phyloP scores from a whole-genome alignment of 2,888 invertebrate genomes.

The Hemaris fuciformis region DNA sequence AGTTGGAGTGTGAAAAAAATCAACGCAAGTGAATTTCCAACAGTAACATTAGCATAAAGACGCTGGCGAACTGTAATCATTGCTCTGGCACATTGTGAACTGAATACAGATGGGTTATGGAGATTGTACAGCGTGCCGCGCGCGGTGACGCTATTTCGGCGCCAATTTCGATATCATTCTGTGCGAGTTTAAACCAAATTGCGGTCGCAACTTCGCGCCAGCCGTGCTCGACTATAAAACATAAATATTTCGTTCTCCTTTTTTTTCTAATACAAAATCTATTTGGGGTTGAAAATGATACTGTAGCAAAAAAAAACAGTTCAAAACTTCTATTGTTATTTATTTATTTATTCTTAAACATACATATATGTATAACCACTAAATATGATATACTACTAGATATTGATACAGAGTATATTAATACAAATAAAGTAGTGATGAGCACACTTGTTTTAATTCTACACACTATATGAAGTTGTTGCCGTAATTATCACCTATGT shows the following conservation, averaged over 20 bases:
- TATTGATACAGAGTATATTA: too few relatives aligned
- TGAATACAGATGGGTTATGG: conserved; percentile 52
- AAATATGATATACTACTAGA: too few relatives aligned
- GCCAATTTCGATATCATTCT: conserved; percentile 10
- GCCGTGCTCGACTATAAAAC: neutral
- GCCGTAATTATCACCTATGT: too few relatives aligned
- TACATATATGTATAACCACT: too few relatives aligned
- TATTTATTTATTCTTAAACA: too few relatives aligned
- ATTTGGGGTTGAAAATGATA: too few relatives aligned
- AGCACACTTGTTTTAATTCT: too few relatives aligned
- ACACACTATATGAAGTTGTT: too few relatives aligned
- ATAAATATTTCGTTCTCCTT: neutral
- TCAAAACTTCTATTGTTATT: too few relatives aligned
- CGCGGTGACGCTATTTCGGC: conserved; percentile 11
- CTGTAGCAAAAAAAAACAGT: too few relatives aligned
- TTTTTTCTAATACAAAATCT: neutral
- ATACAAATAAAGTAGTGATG: too few relatives aligned
- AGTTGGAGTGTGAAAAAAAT: conserved; percentile 46
- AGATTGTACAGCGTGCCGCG: conserved; percentile 8
- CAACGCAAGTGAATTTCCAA: conserved; percentile 67
- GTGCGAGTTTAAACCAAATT: neutral
- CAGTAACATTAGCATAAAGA: conserved; percentile 69
- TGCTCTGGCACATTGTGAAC: conserved; percentile 49
- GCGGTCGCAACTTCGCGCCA: neutral
- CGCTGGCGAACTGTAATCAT: conserved; percentile 65